Evolutionary conservation across 2,113 vertebrate genomes (phyloP).

Genomic region (Chloropsis cyanopogon): DNA sequence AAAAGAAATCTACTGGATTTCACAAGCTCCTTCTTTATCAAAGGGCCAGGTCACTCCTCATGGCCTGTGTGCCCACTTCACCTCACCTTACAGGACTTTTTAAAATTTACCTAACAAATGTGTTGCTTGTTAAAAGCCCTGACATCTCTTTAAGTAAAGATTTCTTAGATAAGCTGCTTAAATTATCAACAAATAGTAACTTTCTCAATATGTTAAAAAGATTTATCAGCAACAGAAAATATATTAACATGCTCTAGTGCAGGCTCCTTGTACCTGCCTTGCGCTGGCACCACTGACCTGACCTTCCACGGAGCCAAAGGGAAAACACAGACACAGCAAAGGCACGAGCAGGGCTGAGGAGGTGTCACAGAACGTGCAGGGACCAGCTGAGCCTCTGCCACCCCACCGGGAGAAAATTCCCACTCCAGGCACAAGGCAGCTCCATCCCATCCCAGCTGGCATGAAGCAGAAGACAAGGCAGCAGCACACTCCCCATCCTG

Average conservation of each 20-base stretch:
- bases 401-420: neutral
- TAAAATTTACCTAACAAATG: neutral
- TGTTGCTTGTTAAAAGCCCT: neutral
- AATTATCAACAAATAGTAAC: neutral
- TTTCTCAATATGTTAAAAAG: fast-evolving
- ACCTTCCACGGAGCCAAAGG: neutral
- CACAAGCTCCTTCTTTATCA: neutral
- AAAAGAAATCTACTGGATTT: neutral
- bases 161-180: neutral
- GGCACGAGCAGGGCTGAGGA: fast-evolving
- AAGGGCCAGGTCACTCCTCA: neutral
- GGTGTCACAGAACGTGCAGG: fast-evolving
- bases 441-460: neutral
- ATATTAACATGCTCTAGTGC: fast-evolving
- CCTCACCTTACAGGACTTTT: neutral
- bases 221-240: neutral
- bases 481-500: fast-evolving
- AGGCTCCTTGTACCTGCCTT: neutral
- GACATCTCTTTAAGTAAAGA: neutral
- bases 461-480: neutral
- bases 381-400: neutral
- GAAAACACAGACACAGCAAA: neutral
- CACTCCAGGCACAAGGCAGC: neutral
- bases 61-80: neutral
- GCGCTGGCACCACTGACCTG: neutral